Evolutionary conservation across 2,113 vertebrate genomes (phyloP).

Genomic region (Thunnus maccoyii): DNA sequence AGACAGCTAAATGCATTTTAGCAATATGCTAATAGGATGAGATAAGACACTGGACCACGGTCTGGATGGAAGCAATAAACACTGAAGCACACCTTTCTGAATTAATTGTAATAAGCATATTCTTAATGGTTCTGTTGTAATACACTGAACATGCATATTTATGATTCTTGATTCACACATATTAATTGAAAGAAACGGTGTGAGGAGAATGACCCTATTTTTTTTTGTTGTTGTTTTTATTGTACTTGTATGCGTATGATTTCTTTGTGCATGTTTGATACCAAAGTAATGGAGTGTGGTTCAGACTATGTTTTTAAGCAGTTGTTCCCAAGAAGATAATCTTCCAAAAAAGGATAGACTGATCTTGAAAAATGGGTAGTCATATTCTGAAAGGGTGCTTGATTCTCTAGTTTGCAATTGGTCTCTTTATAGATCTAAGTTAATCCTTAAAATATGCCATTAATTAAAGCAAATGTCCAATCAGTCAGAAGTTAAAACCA

Average conservation of each 20-base stretch:
- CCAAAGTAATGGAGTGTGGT: conserved; percentile 64
- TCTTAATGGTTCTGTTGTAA: conserved; percentile 10
- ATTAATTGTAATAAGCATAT: not conserved
- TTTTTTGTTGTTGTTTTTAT: conserved; percentile 5
- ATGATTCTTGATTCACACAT: conserved; percentile 24
- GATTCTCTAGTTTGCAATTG: conserved; percentile 24
- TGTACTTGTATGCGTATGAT: conserved; percentile 36
- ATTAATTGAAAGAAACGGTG: conserved; percentile 9
- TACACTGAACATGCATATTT: conserved; percentile 21
- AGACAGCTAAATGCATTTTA: conserved; percentile 36
- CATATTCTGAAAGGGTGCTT: conserved; percentile 21
- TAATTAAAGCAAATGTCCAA: not conserved
- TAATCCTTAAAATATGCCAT: not conserved
- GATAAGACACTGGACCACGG: conserved; percentile 29
- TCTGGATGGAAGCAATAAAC: conserved; percentile 70
- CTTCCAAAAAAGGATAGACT: conserved; percentile 35
- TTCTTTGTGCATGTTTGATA: conserved; percentile 42
- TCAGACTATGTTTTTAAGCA: conserved; percentile 16
- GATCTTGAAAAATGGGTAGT: conserved; percentile 3
- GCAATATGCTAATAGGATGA: conserved; percentile 47
- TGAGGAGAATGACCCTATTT: conserved; percentile 5
- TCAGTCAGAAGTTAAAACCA: conserved; percentile 15
- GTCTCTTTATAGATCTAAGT: conserved; percentile 12
- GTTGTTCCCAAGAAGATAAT: conserved; percentile 32
- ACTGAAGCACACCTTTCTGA: conserved; percentile 40